Evolutionary conservation across 2,113 vertebrate genomes (phyloP).

Genomic region (Lampris incognitus): DNA sequence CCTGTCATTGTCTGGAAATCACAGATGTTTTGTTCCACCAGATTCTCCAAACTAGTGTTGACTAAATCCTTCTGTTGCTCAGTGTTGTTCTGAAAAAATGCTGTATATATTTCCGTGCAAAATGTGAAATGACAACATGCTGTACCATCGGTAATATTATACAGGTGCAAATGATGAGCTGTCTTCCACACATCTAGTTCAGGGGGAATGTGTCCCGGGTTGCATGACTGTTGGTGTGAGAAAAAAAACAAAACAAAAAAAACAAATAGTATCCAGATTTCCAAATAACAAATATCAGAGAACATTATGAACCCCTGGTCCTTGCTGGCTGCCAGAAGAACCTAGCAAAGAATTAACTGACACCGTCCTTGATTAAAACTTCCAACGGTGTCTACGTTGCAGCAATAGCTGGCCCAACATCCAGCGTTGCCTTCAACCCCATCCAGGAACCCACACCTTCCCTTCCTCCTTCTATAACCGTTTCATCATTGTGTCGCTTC

Average conservation of each 20-base stretch:
- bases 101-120: constrained; percentile 7
- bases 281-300: constrained; percentile 40
- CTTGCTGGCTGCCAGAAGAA: constrained; percentile 14
- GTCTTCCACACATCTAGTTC: constrained; percentile 18
- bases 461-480: background rate
- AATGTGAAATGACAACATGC: constrained; percentile 23
- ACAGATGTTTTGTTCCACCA: constrained; percentile 18
- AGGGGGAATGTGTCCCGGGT: constrained; percentile 25
- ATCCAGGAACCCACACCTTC: constrained; percentile 20
- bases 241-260: background rate
- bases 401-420: constrained; percentile 9
- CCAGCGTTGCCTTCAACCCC: constrained; percentile 2
- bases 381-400: constrained; percentile 3
- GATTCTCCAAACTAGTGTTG: constrained; percentile 20
- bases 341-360: constrained; percentile 16
- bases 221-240: constrained; percentile 33
- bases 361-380: constrained; percentile 27
- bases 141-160: constrained; percentile 32
- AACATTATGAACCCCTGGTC: constrained; percentile 17
- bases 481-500: background rate
- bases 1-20: constrained; percentile 18
- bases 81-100: constrained; percentile 16
- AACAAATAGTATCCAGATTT: constrained; percentile 58
- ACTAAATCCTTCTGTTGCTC: constrained; percentile 11
- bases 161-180: constrained; percentile 26